Base-by-base conservation (phyloP, 1,140 invertebrate species). In the Pseudomyrmex concolor region DNA sequence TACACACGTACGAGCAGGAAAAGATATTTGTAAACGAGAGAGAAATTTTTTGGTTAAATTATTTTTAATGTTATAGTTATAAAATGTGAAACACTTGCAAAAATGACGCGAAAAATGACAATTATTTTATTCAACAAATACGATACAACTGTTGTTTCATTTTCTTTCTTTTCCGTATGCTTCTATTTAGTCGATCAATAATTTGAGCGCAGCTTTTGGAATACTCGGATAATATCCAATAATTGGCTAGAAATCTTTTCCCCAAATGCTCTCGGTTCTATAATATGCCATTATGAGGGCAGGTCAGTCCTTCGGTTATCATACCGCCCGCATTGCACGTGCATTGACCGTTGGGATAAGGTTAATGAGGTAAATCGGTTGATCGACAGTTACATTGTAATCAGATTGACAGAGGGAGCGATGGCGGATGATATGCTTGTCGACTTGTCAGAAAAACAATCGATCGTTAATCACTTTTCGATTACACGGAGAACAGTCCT, bases 341-440 rank as follows among this genome's bases (percentile, higher is more conserved):
- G 48, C 62, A 77, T 55, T 12, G 17, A 57, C n/a, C 45, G 25
- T 68, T 63, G 64, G 64, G 50, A 84, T 70, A 54, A 45, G 60
- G 13, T 71, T 74, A 59, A 80, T 84, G 60, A 81, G 67, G 70
- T 60, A 86, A 57, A 71, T 74, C 55, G 62, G 22, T 25, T 70
- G 57, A 76, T 68, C 60, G 84, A 84, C 73, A 84, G 83, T 83
- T 85, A 83, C 78, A 87, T 88, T 71, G 72, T 84, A 85, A 87
- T 86, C 59, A 62, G 68, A 83, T 86, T 70, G 70, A 82, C 51
- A 22, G 50, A 63, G 59, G 55, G 59, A 34, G 50, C 25, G 54
- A 50, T 43, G 50, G 62, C 51, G 64, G 57, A 43, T 70, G 63
- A 78, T 74, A 34, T 51, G 73, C 84, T 48, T 72, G 43, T 55